Percentiles rank a stretch among this genome's conserved stretches.
phyloP scores from a whole-genome alignment of 2,113 vertebrate genomes.

The Podocnemis expansa region DNA sequence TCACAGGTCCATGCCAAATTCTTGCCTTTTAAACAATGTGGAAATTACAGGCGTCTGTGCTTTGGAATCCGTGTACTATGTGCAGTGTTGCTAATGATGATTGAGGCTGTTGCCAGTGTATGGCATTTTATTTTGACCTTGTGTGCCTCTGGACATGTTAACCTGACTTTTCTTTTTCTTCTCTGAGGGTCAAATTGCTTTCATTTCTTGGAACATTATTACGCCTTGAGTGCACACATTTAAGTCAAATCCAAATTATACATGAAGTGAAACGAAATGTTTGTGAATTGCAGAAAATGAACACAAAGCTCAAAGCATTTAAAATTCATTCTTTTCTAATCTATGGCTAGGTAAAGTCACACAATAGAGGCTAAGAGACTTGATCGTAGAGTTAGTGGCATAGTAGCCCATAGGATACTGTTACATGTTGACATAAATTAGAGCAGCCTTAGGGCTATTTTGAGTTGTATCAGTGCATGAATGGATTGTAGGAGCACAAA shows the following conservation, averaged over 20 bases:
- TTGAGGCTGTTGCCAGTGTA: neutral
- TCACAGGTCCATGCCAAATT: neutral
- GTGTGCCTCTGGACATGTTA: neutral
- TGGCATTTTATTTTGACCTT: neutral
- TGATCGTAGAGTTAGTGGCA: neutral
- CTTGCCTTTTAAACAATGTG: neutral
- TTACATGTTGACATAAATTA: neutral
- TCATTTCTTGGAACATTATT: constrained; percentile 25
- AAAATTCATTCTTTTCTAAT: neutral
- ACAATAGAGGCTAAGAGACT: too few species aligned
- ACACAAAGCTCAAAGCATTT: neutral
- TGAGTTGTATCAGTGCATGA: neutral
- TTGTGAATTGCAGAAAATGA: neutral
- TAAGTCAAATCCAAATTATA: neutral
- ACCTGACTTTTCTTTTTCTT: neutral
- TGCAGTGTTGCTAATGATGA: neutral
- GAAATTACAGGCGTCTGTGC: neutral
- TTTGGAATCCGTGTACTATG: rapidly evolving
- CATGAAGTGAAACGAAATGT: constrained; percentile 32
- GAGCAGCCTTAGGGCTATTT: neutral
- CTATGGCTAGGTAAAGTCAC: neutral
- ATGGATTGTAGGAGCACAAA: neutral
- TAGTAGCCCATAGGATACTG: neutral
- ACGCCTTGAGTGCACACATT: neutral
- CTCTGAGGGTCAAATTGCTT: constrained; percentile 20